Evolutionary conservation across 2,113 vertebrate species (phyloP).

Genomic region (Scartelaos histophorus): DNA sequence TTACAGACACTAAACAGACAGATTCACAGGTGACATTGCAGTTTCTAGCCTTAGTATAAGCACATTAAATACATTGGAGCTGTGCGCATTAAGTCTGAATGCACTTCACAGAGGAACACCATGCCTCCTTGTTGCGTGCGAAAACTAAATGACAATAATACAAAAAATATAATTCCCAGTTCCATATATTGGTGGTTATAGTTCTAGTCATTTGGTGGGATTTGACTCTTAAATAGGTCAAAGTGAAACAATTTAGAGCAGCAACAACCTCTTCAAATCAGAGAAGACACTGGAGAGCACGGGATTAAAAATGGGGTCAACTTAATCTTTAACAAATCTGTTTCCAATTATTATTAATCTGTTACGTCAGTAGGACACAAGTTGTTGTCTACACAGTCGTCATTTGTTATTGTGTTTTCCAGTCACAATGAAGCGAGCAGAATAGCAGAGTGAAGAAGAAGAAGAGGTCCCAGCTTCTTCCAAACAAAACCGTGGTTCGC

Average conservation of each 20-base stretch:
- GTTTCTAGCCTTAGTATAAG: no score
- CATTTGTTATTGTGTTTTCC: neutral
- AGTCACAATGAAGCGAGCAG: neutral
- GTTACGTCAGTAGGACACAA: neutral
- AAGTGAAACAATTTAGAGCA: neutral
- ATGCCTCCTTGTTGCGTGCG: no score
- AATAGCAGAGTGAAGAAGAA: neutral
- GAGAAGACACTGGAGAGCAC: neutral
- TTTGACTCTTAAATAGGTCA: neutral
- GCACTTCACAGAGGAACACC: no score
- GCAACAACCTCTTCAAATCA: neutral
- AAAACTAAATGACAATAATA: no score
- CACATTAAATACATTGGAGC: no score
- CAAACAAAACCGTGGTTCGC: slow-evolving; percentile 12
- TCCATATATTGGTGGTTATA: neutral
- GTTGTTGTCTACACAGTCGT: neutral
- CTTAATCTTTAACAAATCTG: neutral
- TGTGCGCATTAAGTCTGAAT: no score
- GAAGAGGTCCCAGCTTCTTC: no score
- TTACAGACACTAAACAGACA: no score
- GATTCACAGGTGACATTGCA: no score
- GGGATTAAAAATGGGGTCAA: neutral
- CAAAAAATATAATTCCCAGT: neutral
- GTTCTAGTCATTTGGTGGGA: neutral
- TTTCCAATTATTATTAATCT: neutral